Evolutionary conservation across 2,888 invertebrate species (phyloP).

Genomic region (Gisinianus flammeolus): DNA sequence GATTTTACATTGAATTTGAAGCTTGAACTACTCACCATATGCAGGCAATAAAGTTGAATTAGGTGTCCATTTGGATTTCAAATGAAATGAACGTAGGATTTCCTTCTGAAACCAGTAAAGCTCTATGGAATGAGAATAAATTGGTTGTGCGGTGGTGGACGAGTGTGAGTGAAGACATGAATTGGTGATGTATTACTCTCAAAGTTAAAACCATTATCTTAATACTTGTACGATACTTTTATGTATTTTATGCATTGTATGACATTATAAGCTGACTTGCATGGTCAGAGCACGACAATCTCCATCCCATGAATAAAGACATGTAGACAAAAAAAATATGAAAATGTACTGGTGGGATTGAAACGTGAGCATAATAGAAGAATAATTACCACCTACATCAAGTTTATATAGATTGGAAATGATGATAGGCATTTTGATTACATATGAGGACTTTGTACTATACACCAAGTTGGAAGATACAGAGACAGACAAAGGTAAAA

Average conservation of each 20-base stretch:
- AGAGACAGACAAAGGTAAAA: background rate
- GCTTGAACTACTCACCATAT: too few species aligned
- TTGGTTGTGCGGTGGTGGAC: background rate
- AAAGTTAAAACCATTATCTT: background rate
- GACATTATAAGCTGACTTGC: background rate
- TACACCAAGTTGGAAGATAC: background rate
- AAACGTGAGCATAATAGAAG: too few species aligned
- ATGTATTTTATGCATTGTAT: background rate
- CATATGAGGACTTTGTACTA: constrained; percentile 9
- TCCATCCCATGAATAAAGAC: background rate
- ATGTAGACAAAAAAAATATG: constrained; percentile 3
- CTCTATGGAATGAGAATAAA: too few species aligned
- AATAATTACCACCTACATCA: constrained; percentile 34
- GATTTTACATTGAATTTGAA: too few species aligned
- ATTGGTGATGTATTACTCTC: background rate
- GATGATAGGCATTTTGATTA: constrained; percentile 15
- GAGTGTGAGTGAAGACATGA: background rate
- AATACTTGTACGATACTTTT: too few species aligned
- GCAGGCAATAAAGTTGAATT: too few species aligned
- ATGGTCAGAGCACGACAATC: background rate
- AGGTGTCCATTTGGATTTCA: background rate
- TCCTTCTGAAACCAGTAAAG: background rate
- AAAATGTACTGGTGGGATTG: too few species aligned
- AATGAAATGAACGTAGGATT: background rate
- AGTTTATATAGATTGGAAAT: constrained; percentile 9